These are phyloP conservation scores for Cygnus atratus DNA, from an alignment of 2,113 vertebrate genomes.

Conservation along the genomic window DNA sequence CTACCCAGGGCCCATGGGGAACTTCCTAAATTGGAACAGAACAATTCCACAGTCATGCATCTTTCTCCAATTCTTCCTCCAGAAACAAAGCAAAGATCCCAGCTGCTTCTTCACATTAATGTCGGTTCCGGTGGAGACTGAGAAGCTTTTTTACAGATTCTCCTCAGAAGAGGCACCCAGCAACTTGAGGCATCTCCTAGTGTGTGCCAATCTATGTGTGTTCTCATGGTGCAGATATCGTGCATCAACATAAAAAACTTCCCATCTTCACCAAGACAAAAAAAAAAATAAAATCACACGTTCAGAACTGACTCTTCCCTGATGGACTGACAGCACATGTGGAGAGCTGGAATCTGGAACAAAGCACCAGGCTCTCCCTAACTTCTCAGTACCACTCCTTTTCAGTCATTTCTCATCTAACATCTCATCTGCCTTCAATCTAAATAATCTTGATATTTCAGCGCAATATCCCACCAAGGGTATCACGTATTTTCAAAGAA, in stretches of 20 bases:
- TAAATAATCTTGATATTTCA: background rate
- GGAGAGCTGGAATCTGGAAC: background rate
- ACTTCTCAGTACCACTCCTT: background rate
- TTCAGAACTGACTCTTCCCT: background rate
- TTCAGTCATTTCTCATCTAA: background rate
- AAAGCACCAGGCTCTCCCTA: background rate
- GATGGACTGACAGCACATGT: background rate
- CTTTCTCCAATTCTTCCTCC: background rate
- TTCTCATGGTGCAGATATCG: background rate
- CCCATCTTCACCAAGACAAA: background rate
- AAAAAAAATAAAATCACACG: fast-evolving
- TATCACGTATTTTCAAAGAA: background rate
- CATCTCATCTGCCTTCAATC: background rate
- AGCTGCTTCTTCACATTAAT: background rate
- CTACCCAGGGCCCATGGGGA: background rate
- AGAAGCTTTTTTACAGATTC: background rate
- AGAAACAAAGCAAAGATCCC: background rate
- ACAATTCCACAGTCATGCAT: background rate
- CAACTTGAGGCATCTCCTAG: fast-evolving
- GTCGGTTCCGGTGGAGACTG: background rate
- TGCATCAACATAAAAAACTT: background rate
- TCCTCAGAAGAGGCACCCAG: background rate
- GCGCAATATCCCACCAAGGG: background rate
- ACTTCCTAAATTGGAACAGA: background rate
- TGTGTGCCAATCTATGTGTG: background rate